Evolutionary conservation across 2,888 invertebrate genomes (phyloP).

Genomic region (Himalopsyche japonica): DNA sequence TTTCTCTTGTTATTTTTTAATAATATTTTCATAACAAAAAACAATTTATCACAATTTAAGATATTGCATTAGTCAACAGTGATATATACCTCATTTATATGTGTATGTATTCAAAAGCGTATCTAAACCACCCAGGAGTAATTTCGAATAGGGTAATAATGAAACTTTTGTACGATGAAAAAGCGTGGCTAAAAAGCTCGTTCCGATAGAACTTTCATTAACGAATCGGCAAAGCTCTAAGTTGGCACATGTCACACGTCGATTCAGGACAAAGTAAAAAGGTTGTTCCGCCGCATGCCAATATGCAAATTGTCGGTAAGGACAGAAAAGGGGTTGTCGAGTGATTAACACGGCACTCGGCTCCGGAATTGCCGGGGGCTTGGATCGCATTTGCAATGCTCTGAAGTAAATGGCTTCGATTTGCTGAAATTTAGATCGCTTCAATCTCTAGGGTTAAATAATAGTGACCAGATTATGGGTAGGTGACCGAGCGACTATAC

Average conservation of each 20-base stretch:
- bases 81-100: too few relatives aligned
- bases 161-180: not conserved
- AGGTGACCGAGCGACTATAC: too few relatives aligned
- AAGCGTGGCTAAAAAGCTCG: not conserved
- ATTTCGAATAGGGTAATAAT: not conserved
- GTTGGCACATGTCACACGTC: conserved; percentile 1
- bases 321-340: conserved; percentile 17
- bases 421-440: not conserved
- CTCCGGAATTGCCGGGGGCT: not conserved
- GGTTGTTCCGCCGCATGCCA: conserved; percentile 15
- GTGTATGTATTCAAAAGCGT: too few relatives aligned
- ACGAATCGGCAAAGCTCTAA: conserved; percentile 13
- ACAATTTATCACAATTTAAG: too few relatives aligned
- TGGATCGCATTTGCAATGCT: not conserved
- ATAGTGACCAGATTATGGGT: not conserved
- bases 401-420: not conserved
- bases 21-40: too few relatives aligned
- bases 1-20: too few relatives aligned
- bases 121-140: not conserved
- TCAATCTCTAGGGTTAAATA: not conserved
- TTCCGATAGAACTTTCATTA: conserved; percentile 25
- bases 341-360: not conserved
- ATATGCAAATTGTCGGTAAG: conserved; percentile 36
- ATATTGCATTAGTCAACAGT: too few relatives aligned
- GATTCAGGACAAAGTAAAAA: conserved; percentile 23